These are phyloP conservation scores for Sebastes trivittatus DNA, from an alignment of 2,797 vertebrate genomes.

Conservation along the genomic window DNA sequence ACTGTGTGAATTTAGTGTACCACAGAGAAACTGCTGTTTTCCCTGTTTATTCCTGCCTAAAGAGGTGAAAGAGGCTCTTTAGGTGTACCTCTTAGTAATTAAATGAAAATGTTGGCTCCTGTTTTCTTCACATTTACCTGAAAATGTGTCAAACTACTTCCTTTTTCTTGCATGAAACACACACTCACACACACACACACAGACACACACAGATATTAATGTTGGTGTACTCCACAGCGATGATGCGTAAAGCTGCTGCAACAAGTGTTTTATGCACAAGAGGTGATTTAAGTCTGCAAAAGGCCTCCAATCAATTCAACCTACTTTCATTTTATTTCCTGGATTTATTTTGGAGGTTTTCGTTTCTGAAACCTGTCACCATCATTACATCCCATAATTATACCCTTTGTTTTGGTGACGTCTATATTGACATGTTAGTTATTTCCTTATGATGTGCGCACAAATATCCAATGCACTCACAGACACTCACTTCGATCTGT, in stretches of 20 bases:
- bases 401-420: background rate
- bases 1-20: background rate
- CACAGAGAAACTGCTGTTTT: background rate
- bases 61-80: too few species aligned
- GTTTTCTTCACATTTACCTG: background rate
- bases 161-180: background rate
- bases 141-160: background rate
- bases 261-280: slow-evolving; percentile 26
- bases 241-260: slow-evolving; percentile 30
- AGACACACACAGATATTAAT: background rate
- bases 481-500: background rate
- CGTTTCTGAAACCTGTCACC: background rate
- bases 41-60: background rate
- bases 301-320: background rate
- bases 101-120: background rate
- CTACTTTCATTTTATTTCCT: background rate
- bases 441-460: background rate
- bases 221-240: background rate
- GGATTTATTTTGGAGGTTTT: background rate
- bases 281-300: background rate
- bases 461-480: background rate
- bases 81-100: background rate
- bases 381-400: background rate
- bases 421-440: background rate
- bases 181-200: background rate